phyloP scores from a whole-genome alignment of 2,888 invertebrate species.

The Drosophila dives region DNA sequence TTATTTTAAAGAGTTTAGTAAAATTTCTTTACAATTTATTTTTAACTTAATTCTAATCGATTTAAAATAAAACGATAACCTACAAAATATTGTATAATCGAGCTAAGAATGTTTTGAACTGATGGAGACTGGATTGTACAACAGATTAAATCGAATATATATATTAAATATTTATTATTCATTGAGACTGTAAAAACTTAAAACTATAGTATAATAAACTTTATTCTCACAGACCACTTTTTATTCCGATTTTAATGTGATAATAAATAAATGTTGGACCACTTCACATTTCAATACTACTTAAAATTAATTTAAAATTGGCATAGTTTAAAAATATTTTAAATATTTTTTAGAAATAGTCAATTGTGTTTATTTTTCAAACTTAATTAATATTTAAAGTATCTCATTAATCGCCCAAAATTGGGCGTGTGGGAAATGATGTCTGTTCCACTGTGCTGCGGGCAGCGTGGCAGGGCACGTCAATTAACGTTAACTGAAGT shows the following conservation, averaged over 20 bases:
- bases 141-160: not conserved
- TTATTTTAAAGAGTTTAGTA: too few species aligned
- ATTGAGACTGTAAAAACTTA: not conserved
- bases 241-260: too few species aligned
- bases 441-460: constrained; percentile 39
- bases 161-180: not conserved
- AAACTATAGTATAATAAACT: too few species aligned
- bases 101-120: not conserved
- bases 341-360: not conserved
- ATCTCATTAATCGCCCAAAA: not conserved
- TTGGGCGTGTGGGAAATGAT: not conserved
- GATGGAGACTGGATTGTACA: not conserved
- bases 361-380: not conserved
- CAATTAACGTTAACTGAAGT: constrained; percentile 72
- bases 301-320: too few species aligned
- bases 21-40: too few species aligned
- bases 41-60: not conserved
- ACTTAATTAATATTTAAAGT: not conserved
- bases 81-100: not conserved
- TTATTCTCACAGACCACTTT: too few species aligned
- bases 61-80: not conserved
- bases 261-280: not conserved
- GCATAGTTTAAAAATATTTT: not conserved
- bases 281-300: not conserved
- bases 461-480: constrained; percentile 26